Evolutionary conservation across 2,888 invertebrate species (phyloP), one percentile per base, ranked within the genome.

Genomic region (Catocala sponsa): DNA sequence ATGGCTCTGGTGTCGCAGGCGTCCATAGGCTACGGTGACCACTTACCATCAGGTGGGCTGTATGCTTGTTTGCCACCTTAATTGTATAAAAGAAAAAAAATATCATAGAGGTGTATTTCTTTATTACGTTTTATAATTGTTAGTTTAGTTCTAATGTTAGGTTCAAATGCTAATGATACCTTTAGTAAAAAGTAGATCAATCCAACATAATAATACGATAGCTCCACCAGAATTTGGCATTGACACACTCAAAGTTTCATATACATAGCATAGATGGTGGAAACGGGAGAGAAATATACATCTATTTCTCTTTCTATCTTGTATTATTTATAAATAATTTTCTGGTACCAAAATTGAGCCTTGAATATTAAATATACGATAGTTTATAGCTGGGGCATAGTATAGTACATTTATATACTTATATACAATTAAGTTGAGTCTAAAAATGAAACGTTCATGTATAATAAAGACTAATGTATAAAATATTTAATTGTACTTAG

Each of bases 281-380:
- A 62, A 72, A 32, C 32, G 25, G 7, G 72, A 69, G 51, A 53
- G 44, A 57, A 25, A 35, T 72, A 72, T 55, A 11, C 51, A 58
- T 62, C 44, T 61, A 51, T 65, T 44, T 57, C 58, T 54, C 32
- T 59, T 46, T 32, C 46, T 32, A 25, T 46, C 52, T 65, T 42
- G 49, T 57, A 52, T 59, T 67, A 60, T 61, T 53, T 33, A 55
- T 63, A 63, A 57, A 59, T 69, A 66, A 63, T 67, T 65, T 67
- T 53, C 75, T 74, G 63, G 59, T 65, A 69, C 46, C 59, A 41
- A 59, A 68, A 58, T 47, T 48, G 61, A 68, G 65, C 71, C 71
- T 74, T 74, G 65, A 65, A 49, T 55, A 41, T 52, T 52, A 9
- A 25, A 25, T 63, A 55, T 44, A 50, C 56, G 10, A 59, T 59